Percentiles rank a stretch among this genome's conserved stretches.
These are phyloP conservation scores for Aromia moschata DNA, from an alignment of 2,888 invertebrate genomes.

Conservation along the genomic window DNA sequence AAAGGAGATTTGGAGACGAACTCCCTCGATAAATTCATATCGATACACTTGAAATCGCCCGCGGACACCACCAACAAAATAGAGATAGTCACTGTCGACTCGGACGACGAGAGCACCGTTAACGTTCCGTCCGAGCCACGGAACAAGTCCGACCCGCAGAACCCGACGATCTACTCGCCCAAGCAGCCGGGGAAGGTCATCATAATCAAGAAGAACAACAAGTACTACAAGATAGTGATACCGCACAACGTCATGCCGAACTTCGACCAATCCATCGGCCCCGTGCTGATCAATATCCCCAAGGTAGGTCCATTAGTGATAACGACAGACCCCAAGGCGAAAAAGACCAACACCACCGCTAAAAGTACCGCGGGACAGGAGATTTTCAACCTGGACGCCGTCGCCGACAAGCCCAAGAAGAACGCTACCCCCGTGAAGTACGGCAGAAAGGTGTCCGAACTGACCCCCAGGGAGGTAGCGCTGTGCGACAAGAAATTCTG, in stretches of 20 bases:
- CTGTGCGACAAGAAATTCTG: conserved; percentile 33
- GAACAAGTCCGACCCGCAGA: neutral
- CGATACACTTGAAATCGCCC: conserved; percentile 6
- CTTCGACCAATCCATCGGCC: conserved; percentile 28
- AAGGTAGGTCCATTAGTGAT: conserved; percentile 40
- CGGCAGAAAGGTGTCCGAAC: neutral
- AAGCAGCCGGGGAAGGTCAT: conserved; percentile 30
- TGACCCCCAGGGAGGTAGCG: conserved; percentile 12
- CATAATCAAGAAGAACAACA: conserved; percentile 33
- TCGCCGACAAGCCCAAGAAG: neutral
- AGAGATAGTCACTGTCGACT: conserved; percentile 13
- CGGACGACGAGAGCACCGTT: conserved; percentile 3
- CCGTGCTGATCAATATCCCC: conserved; percentile 40
- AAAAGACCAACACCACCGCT: neutral
- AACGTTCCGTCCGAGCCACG: neutral
- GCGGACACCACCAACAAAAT: neutral
- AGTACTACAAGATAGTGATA: conserved; percentile 34
- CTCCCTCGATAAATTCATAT: neutral
- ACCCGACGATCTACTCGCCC: neutral
- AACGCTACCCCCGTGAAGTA: neutral
- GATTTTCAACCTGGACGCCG: conserved; percentile 6
- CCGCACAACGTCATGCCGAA: conserved; percentile 41
- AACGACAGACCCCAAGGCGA: conserved; percentile 33
- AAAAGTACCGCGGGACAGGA: neutral
- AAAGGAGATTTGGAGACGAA: neutral